Percentiles rank a stretch among this genome's conserved stretches.
These are phyloP conservation scores for Sinelater perroti DNA, from an alignment of 2,888 invertebrate species.

Conservation along the genomic window DNA sequence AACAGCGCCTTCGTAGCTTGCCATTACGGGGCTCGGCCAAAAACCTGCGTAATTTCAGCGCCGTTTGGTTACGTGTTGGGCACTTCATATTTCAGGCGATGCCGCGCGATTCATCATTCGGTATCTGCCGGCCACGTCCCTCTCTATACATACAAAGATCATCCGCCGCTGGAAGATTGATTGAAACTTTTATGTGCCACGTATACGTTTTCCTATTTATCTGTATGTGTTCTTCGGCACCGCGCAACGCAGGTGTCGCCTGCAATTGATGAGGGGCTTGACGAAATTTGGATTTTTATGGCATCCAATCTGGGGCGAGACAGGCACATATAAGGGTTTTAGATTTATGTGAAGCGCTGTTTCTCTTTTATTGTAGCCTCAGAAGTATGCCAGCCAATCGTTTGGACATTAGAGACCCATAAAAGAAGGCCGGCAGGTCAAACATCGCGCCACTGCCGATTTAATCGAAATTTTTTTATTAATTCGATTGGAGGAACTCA, in stretches of 20 bases:
- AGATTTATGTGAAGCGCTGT: background rate
- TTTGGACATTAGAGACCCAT: no score
- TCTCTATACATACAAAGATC: constrained; percentile 11
- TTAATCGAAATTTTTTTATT: no score
- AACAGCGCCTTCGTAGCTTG: background rate
- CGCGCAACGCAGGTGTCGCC: constrained; percentile 9
- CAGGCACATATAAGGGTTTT: background rate
- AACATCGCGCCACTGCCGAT: no score
- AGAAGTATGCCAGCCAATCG: no score
- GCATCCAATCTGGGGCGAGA: background rate
- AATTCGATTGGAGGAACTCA: no score
- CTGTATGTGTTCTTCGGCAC: constrained; percentile 1
- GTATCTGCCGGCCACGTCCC: constrained; percentile 8
- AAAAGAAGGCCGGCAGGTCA: no score
- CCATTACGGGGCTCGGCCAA: background rate
- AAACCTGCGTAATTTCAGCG: constrained; percentile 5
- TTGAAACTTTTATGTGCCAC: constrained; percentile 16
- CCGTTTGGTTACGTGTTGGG: constrained; percentile 9
- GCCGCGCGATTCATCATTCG: constrained; percentile 14
- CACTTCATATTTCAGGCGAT: constrained; percentile 12
- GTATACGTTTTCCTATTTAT: constrained; percentile 12
- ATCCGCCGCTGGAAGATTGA: constrained; percentile 15
- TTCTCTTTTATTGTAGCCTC: background rate
- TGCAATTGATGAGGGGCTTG: constrained; percentile 14
- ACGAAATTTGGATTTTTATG: constrained; percentile 10